These are phyloP conservation scores for Lissocephala sabroskyi DNA, from an alignment of 2,888 invertebrate genomes.

Conservation along the genomic window DNA sequence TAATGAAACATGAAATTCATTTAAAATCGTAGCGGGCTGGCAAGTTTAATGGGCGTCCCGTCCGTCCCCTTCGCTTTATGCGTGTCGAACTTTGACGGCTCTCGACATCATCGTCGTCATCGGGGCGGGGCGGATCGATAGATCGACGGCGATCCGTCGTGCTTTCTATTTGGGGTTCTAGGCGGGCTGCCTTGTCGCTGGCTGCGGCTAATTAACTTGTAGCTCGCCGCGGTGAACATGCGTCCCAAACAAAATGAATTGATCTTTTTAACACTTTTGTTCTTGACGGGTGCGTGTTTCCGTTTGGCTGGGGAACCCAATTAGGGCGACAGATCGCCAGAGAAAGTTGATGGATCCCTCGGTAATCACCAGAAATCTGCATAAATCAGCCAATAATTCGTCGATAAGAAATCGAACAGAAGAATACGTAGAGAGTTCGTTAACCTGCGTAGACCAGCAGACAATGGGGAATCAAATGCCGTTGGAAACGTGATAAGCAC, in stretches of 20 bases:
- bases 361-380: constrained; percentile 10
- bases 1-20: constrained; percentile 49
- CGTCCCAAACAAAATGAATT: constrained; percentile 39
- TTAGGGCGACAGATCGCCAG: neutral
- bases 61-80: neutral
- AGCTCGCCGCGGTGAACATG: constrained; percentile 45
- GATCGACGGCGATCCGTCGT: constrained; percentile 2
- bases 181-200: constrained; percentile 6
- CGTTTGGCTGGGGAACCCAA: neutral
- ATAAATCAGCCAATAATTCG: constrained; percentile 48
- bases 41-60: constrained; percentile 44
- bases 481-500: constrained; percentile 46
- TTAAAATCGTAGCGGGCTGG: constrained; percentile 26
- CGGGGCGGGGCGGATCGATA: no score
- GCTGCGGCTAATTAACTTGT: constrained; percentile 60
- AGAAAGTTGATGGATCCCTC: neutral
- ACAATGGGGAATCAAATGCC: constrained; percentile 27
- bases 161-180: constrained; percentile 47
- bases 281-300: constrained; percentile 20
- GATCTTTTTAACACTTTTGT: constrained; percentile 58
- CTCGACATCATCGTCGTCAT: no score
- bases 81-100: constrained; percentile 47
- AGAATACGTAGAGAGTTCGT: no score
- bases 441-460: constrained; percentile 50
- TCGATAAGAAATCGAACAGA: no score